Conservation (phyloP, 1,140 invertebrate genomes). For the silkworm (Bombyx mori) region ASM3026992v2 NC_085116.1:8292001-8292500, state of each 20-base stretch:
- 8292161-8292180: conserved; percentile 48
- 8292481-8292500: too few species aligned
- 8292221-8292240: conserved; percentile 25
- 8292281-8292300: conserved; percentile 72
- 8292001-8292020: neutral
- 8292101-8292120: conserved; percentile 54
- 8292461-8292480: too few species aligned
- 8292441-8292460: conserved; percentile 16
- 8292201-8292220: conserved; percentile 40
- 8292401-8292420: conserved; percentile 70
- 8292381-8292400: conserved; percentile 80
- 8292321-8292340: conserved; percentile 66
- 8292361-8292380: conserved; percentile 81
- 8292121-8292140: conserved; percentile 51
- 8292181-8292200: conserved; percentile 42
- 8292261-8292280: conserved; percentile 72
- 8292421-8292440: conserved; percentile 42
- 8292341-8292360: conserved; percentile 79
- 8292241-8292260: conserved; percentile 61
- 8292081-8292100: conserved; percentile 37
- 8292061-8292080: conserved; percentile 28
- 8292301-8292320: conserved; percentile 70
- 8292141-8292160: conserved; percentile 54
- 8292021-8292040: too few species aligned
- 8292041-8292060: conserved; percentile 13